Conservation (phyloP, 2,888 invertebrate species). For the Argyresthia goedartella region DNA sequence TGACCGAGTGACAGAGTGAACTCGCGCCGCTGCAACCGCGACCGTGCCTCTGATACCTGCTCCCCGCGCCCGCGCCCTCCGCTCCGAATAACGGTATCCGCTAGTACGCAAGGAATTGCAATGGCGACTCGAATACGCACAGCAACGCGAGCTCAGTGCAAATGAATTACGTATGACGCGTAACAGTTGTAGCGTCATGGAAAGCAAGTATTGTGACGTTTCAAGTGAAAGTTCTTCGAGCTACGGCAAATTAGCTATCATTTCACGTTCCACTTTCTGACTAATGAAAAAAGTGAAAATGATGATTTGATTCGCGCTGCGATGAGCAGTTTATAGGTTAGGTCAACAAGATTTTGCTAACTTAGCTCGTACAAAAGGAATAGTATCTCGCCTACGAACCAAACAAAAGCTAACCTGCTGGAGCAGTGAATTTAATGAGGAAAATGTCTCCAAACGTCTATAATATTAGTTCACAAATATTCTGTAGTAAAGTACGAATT, state of each 20-base stretch:
- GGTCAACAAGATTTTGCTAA: too few species aligned
- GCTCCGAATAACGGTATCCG: slow-evolving; percentile 64
- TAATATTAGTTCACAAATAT: too few species aligned
- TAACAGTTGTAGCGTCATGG: slow-evolving; percentile 60
- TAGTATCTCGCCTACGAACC: too few species aligned
- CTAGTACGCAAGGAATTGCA: slow-evolving; percentile 53
- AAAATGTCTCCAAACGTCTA: too few species aligned
- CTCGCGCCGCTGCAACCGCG: slow-evolving; percentile 60
- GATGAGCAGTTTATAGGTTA: too few species aligned
- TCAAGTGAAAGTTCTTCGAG: slow-evolving; percentile 17
- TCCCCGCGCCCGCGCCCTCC: slow-evolving; percentile 53
- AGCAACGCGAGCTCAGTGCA: slow-evolving; percentile 38
- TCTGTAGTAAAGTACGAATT: too few species aligned
- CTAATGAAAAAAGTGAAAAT: background rate
- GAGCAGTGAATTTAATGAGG: too few species aligned
- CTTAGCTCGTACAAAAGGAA: too few species aligned
- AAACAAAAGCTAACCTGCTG: too few species aligned
- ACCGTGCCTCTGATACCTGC: slow-evolving; percentile 58
- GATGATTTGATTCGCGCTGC: background rate
- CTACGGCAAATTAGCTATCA: slow-evolving; percentile 4
- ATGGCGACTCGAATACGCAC: slow-evolving; percentile 47
- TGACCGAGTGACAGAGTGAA: slow-evolving; percentile 72
- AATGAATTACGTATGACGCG: slow-evolving; percentile 53
- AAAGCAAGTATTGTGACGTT: slow-evolving; percentile 18
- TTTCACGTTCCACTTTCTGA: background rate